Evolutionary conservation across 2,888 invertebrate species (phyloP).

Genomic region (Cryptus armator): DNA sequence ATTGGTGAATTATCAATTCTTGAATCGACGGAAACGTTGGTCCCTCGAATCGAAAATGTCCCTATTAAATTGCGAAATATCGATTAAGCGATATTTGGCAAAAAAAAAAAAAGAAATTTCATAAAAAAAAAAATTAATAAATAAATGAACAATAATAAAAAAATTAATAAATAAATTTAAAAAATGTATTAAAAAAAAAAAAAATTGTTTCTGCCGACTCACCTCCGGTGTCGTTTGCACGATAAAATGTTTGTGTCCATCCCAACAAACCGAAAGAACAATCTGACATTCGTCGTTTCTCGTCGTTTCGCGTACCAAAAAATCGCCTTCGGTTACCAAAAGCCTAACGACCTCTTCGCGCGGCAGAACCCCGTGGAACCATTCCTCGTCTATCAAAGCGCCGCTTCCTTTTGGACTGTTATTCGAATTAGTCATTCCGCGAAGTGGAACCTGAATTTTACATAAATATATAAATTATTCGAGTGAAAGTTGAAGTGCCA

Average conservation of each 20-base stretch:
- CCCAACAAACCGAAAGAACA: slow-evolving; percentile 98
- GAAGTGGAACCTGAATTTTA: slow-evolving; percentile 78
- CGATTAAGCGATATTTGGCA: too few relatives aligned
- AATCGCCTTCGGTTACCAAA: slow-evolving; percentile 96
- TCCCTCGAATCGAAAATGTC: slow-evolving; percentile 97
- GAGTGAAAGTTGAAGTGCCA: neutral
- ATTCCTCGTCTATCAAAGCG: slow-evolving; percentile 95
- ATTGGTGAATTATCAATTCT: slow-evolving; percentile 96
- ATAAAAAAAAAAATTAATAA: too few relatives aligned
- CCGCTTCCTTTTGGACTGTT: slow-evolving; percentile 86
- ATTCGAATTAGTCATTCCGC: slow-evolving; percentile 78
- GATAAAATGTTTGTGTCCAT: slow-evolving; percentile 98
- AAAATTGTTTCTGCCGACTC: slow-evolving; percentile 6
- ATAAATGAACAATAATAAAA: too few relatives aligned
- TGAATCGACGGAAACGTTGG: slow-evolving; percentile 97
- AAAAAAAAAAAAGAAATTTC: too few relatives aligned
- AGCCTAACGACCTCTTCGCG: slow-evolving; percentile 97
- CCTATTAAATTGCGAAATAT: slow-evolving; percentile 86
- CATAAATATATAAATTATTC: slow-evolving; percentile 19
- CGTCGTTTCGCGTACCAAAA: slow-evolving; percentile 96
- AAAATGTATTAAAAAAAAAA: too few relatives aligned
- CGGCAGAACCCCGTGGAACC: slow-evolving; percentile 98
- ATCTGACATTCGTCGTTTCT: slow-evolving; percentile 96
- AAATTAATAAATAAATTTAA: too few relatives aligned
- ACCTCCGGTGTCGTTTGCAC: slow-evolving; percentile 97